A percentile compares a stretch with the other conserved stretches of the same genome.
Evolutionary conservation across 2,888 invertebrate species (phyloP).

Genomic region (Carabus problematicus): DNA sequence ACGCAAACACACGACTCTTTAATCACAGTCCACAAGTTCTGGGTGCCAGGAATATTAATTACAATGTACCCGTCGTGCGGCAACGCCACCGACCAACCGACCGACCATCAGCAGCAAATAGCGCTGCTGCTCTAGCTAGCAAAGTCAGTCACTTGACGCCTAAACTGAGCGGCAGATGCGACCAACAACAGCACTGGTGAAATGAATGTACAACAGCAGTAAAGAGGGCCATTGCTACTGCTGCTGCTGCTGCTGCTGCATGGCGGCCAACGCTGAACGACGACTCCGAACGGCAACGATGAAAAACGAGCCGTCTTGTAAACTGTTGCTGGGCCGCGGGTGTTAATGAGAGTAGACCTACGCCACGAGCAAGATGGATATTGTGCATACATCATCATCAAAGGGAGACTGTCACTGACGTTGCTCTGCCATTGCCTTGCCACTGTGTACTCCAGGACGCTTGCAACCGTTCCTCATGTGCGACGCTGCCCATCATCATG

Average conservation of each 20-base stretch:
- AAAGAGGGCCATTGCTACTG: background rate
- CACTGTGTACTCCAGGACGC: background rate
- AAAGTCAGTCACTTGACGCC: too few relatives aligned
- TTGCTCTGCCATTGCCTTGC: background rate
- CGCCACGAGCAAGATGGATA: conserved; percentile 49
- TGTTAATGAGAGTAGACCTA: conserved; percentile 53
- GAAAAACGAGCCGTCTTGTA: conserved; percentile 54
- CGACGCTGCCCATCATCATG: too few relatives aligned
- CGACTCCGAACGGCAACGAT: conserved; percentile 52
- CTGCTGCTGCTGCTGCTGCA: background rate
- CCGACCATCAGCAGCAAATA: background rate
- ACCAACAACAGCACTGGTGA: background rate
- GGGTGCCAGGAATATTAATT: conserved; percentile 36
- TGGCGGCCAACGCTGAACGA: background rate
- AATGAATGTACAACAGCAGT: background rate
- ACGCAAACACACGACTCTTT: conserved; percentile 37
- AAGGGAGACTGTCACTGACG: conserved; percentile 18
- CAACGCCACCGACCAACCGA: background rate
- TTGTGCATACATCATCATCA: conserved; percentile 49
- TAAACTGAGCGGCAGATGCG: background rate
- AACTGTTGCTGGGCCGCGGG: conserved; percentile 49
- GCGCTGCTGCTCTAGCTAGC: too few relatives aligned
- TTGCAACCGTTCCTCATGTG: background rate
- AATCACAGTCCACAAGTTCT: conserved; percentile 38
- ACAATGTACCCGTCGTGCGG: conserved; percentile 12